These are phyloP conservation scores for Nannospalax galili DNA, from an alignment of 2,113 vertebrate species.

Conservation along the genomic window DNA sequence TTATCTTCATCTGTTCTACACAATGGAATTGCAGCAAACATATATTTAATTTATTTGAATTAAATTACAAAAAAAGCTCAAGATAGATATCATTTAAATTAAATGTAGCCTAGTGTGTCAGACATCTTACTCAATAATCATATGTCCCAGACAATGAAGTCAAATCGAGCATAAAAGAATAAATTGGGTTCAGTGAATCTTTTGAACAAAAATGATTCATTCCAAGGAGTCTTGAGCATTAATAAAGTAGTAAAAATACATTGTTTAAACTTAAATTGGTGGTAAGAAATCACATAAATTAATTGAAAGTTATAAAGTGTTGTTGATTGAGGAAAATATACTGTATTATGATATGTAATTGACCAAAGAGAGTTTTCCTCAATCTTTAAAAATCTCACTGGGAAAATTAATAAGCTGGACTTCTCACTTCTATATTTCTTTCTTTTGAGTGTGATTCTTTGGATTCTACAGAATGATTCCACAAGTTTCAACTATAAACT, in stretches of 20 bases:
- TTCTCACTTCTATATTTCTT: neutral
- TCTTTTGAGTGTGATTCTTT: neutral
- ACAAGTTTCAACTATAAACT: neutral
- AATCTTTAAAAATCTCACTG: neutral
- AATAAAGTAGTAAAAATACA: constrained; percentile 15
- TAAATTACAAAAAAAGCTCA: constrained; percentile 43
- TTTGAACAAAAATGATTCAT: constrained; percentile 37
- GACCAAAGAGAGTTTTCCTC: neutral
- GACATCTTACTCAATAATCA: constrained; percentile 6
- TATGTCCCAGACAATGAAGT: neutral
- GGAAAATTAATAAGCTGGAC: constrained; percentile 2
- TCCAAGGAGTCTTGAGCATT: neutral
- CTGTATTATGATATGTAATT: neutral
- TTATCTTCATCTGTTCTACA: constrained; percentile 48
- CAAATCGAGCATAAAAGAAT: constrained; percentile 30
- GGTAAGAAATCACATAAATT: constrained; percentile 9
- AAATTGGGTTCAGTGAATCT: constrained; percentile 41
- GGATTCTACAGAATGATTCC: neutral
- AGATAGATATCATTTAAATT: constrained; percentile 53
- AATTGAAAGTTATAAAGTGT: neutral
- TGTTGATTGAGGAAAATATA: neutral
- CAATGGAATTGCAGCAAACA: constrained; percentile 25
- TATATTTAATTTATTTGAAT: constrained; percentile 62
- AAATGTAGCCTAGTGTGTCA: constrained; percentile 45
- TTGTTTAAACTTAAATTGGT: neutral